Percentiles rank a stretch among this genome's conserved stretches.
These are phyloP conservation scores for Panthera leo DNA, from an alignment of 2,113 vertebrate species.

Conservation along the genomic window DNA sequence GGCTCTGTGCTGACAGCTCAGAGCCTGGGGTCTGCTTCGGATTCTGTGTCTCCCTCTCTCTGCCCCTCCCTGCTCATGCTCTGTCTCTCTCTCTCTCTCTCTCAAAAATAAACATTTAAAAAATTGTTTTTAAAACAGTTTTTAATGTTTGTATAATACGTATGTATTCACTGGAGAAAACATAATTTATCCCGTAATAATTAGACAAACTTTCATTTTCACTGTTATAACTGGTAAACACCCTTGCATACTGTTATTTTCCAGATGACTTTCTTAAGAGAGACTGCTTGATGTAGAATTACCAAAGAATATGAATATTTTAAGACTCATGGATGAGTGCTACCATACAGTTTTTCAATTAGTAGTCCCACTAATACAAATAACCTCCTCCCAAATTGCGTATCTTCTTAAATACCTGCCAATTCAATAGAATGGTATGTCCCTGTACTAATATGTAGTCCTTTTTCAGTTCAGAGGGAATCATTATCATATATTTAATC, in stretches of 20 bases:
- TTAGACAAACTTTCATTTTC: not conserved
- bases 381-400: not conserved
- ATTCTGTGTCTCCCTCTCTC: too few relatives aligned
- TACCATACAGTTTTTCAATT: not conserved
- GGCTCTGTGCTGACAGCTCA: too few relatives aligned
- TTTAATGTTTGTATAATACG: constrained; percentile 15
- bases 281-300: not conserved
- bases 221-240: not conserved
- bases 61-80: too few relatives aligned
- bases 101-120: too few relatives aligned
- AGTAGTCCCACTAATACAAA: not conserved
- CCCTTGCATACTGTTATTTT: constrained; percentile 6
- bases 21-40: too few relatives aligned
- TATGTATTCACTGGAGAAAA: constrained; percentile 2
- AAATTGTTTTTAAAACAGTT: not conserved
- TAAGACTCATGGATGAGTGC: not conserved
- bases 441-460: not conserved
- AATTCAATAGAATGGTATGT: not conserved
- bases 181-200: not conserved
- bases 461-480: not conserved
- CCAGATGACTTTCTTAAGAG: constrained; percentile 15
- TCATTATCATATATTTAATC: not conserved
- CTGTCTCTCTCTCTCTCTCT: too few relatives aligned
- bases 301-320: not conserved
- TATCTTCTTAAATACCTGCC: not conserved